Evolutionary conservation across 2,888 invertebrate genomes (phyloP).

Genomic region (Prosopocoilus inquinatus): DNA sequence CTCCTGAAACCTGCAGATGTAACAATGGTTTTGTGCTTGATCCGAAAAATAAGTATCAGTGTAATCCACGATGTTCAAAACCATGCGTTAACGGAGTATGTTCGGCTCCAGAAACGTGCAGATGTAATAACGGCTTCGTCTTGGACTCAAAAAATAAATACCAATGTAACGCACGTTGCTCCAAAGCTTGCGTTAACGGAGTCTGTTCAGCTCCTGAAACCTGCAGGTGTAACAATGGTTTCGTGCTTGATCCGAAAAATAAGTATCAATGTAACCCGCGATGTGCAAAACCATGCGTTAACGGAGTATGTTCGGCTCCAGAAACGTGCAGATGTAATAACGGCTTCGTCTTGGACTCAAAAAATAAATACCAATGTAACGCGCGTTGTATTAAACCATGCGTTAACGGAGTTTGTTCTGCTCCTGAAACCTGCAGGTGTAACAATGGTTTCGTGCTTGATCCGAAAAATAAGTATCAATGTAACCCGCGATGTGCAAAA

Average conservation of each 20-base stretch:
- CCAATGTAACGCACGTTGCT: slow-evolving; percentile 22
- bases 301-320: slow-evolving; percentile 28
- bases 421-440: slow-evolving; percentile 26
- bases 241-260: slow-evolving; percentile 15
- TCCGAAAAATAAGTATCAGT: slow-evolving; percentile 12
- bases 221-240: slow-evolving; percentile 34
- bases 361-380: slow-evolving; percentile 30
- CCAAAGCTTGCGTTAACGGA: slow-evolving; percentile 24
- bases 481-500: slow-evolving; percentile 30
- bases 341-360: slow-evolving; percentile 25
- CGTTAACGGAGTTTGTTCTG: slow-evolving; percentile 28
- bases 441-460: slow-evolving; percentile 14
- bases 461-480: slow-evolving; percentile 38
- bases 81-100: slow-evolving; percentile 8
- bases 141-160: slow-evolving; percentile 12
- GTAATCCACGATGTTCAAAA: slow-evolving; percentile 10
- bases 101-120: slow-evolving; percentile 50
- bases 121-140: slow-evolving; percentile 40
- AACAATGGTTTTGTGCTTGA: slow-evolving; percentile 9
- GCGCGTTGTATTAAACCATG: slow-evolving; percentile 28
- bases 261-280: slow-evolving; percentile 27
- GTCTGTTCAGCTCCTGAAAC: slow-evolving; percentile 36
- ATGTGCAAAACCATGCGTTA: slow-evolving; percentile 41
- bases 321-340: slow-evolving; percentile 15
- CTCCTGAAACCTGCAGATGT: slow-evolving; percentile 59